Percentiles rank a stretch among this genome's conserved stretches.
These are phyloP conservation scores for Tiphia femorata DNA, from an alignment of 2,888 invertebrate species.

Conservation along the genomic window DNA sequence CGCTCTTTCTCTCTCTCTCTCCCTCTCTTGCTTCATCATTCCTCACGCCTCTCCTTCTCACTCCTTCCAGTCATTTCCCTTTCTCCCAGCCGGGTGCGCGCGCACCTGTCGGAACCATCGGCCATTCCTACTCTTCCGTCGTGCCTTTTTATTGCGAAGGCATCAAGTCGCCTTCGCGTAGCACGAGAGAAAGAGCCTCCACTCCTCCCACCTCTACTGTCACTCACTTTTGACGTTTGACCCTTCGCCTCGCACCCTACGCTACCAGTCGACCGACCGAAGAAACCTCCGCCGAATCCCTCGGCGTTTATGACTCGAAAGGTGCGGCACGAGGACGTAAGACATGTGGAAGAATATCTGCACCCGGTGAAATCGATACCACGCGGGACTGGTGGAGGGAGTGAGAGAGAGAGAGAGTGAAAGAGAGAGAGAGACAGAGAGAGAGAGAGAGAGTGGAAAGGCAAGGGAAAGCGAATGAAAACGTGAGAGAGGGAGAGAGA, in stretches of 20 bases:
- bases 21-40: too few species aligned
- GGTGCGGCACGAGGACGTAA: conserved; percentile 19
- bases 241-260: conserved; percentile 15
- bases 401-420: too few species aligned
- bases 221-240: conserved; percentile 19
- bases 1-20: too few species aligned
- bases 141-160: conserved; percentile 19
- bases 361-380: conserved; percentile 39
- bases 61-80: too few species aligned
- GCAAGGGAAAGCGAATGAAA: too few species aligned
- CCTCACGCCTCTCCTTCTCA: too few species aligned
- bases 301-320: conserved; percentile 27
- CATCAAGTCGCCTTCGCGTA: neutral
- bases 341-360: conserved; percentile 44
- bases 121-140: conserved; percentile 27
- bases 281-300: neutral
- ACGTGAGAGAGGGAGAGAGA: too few species aligned
- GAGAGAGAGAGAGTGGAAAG: too few species aligned
- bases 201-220: conserved; percentile 1
- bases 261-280: conserved; percentile 4
- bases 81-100: too few species aligned
- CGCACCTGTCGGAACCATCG: conserved; percentile 34
- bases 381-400: too few species aligned
- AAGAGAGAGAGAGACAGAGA: too few species aligned
- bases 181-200: neutral